Percentiles rank a stretch among this genome's conserved stretches.
Evolutionary conservation across 2,797 vertebrate species (phyloP).

Genomic region (Lacerta viridis): DNA sequence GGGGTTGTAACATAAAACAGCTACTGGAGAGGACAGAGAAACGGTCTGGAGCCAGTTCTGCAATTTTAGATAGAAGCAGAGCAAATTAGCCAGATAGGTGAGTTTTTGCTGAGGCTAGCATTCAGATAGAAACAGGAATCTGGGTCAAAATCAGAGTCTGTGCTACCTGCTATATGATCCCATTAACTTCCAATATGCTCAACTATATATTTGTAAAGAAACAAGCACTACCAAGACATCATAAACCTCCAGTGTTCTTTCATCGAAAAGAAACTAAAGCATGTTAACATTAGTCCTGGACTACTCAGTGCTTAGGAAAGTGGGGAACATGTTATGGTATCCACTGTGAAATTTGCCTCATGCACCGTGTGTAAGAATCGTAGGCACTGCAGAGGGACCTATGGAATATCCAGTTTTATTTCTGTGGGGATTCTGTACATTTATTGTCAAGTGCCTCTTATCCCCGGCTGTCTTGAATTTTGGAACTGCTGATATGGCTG

Average conservation of each 20-base stretch:
- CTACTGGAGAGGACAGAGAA: background rate
- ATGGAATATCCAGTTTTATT: background rate
- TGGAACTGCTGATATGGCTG: background rate
- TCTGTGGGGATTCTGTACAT: background rate
- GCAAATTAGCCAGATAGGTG: background rate
- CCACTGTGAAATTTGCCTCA: background rate
- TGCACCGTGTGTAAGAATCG: background rate
- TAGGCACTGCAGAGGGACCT: background rate
- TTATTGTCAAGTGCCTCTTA: background rate
- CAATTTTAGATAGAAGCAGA: background rate
- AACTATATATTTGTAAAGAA: background rate
- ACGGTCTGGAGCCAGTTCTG: background rate
- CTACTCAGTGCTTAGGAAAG: background rate
- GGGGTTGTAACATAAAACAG: background rate
- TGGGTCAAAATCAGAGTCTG: background rate
- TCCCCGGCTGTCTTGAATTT: background rate
- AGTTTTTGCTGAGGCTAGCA: background rate
- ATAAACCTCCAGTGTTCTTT: background rate
- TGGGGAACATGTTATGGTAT: background rate
- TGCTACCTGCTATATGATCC: background rate
- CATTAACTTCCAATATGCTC: background rate
- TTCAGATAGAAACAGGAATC: background rate
- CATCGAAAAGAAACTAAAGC: background rate
- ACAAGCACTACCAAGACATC: background rate
- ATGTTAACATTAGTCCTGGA: background rate